Evolutionary conservation across 2,888 invertebrate species (phyloP).

Genomic region (Xiphydria camelus): DNA sequence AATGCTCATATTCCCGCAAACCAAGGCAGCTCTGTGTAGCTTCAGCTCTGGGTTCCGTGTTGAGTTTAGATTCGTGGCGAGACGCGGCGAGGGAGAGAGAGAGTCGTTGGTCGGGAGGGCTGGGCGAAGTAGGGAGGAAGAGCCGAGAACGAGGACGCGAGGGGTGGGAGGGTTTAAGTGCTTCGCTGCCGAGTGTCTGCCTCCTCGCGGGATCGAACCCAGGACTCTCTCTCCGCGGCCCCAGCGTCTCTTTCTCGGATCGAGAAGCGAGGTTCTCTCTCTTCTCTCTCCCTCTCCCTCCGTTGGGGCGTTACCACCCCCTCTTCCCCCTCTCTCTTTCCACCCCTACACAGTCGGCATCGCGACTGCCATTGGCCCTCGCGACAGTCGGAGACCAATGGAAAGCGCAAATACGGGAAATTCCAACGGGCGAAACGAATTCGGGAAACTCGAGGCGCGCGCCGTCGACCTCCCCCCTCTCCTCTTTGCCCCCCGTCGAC

Average conservation of each 20-base stretch:
- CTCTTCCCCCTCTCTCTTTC: conserved; percentile 40
- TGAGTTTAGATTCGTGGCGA: not conserved
- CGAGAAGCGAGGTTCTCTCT: conserved; percentile 41
- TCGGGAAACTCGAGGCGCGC: conserved; percentile 31
- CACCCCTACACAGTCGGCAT: conserved; percentile 47
- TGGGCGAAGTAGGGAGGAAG: conserved; percentile 23
- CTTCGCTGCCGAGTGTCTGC: conserved; percentile 51
- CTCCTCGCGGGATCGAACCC: conserved; percentile 50
- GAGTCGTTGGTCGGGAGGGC: conserved; percentile 26
- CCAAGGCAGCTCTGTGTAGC: conserved; percentile 16
- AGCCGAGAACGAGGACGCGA: conserved; percentile 20
- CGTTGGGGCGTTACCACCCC: conserved; percentile 50
- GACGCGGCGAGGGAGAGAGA: conserved; percentile 13
- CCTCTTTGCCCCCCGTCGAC: conserved; percentile 19
- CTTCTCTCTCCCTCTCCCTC: conserved; percentile 21
- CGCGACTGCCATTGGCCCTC: conserved; percentile 53
- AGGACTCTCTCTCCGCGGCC: conserved; percentile 36
- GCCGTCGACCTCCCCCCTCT: conserved; percentile 8
- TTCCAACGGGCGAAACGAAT: conserved; percentile 34
- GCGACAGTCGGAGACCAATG: conserved; percentile 56
- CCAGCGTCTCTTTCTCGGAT: conserved; percentile 53
- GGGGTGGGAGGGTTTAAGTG: conserved; percentile 48
- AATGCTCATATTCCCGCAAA: conserved; percentile 29
- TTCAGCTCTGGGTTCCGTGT: conserved; percentile 9
- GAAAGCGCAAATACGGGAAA: conserved; percentile 50